Percentiles rank a stretch among this genome's conserved stretches.
phyloP scores from a whole-genome alignment of 2,113 vertebrate genomes.

The Dromas ardeola region DNA sequence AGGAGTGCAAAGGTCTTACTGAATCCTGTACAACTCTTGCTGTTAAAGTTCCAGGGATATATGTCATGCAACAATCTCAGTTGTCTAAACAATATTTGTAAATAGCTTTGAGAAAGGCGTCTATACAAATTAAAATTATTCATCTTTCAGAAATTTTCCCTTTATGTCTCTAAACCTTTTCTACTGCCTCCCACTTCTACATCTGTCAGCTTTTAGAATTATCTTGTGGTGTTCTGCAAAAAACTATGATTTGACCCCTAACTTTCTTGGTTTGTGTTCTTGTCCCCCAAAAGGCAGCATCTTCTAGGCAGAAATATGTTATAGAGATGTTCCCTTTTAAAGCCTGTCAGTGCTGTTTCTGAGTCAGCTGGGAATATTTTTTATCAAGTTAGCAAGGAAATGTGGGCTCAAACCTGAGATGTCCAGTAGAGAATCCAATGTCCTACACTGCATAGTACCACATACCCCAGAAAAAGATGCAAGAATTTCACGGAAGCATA shows the following conservation, averaged over 20 bases:
- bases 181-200: not conserved
- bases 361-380: not conserved
- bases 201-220: not conserved
- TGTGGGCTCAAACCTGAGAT: not conserved
- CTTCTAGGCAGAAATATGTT: not conserved
- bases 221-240: not conserved
- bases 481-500: not conserved
- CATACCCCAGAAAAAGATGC: not conserved
- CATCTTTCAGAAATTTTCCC: not conserved
- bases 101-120: not conserved
- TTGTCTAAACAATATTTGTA: not conserved
- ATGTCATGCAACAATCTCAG: not conserved
- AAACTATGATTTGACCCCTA: not conserved
- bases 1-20: not conserved
- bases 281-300: accelerated
- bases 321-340: not conserved
- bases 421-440: not conserved
- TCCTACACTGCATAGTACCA: not conserved
- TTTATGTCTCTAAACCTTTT: not conserved
- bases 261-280: not conserved
- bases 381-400: not conserved
- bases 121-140: not conserved
- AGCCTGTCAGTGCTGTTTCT: not conserved
- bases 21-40: not conserved
- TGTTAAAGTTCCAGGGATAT: not conserved